Evolutionary conservation across 2,797 vertebrate species (phyloP), one percentile per base, ranked within the genome.

Genomic region (Hippocampus kuda): DNA sequence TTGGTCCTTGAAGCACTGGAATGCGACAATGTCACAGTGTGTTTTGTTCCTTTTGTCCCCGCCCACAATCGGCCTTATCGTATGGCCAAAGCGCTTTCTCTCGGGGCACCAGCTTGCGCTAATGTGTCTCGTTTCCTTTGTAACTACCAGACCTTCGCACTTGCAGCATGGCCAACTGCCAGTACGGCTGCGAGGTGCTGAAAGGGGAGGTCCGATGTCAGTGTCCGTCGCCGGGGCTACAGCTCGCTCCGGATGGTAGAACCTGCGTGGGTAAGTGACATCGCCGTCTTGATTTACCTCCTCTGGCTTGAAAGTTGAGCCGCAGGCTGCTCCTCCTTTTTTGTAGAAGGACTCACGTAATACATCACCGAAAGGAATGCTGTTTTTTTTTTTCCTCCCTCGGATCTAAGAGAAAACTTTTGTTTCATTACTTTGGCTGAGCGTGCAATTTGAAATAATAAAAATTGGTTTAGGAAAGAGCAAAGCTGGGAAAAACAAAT

Each of bases 161-260:
- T 0, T 99, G 97, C 78, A 92, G 92, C 9, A 93, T 97, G 95
- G 96, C 96, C 48, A 98, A 98, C 88, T 99, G 97, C 78, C 97
- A 99, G 86, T 98, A 99, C 6, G 97, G 96, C 82, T 99, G 97
- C 53, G 95, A 98, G 13, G 88, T 98, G 6, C 83, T 94, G 82
- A 98, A 98, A 85, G 97, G 96, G 66, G 94, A 98, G 63, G 89
- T 97, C 12, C 93, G 89, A 65, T 99, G 97, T 84, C 95, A 93
- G 76, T 99, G 97, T 77, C 97, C 97, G 2, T 95, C 97, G 1
- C 94, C 96, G 0, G 97, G 97, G 24, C 89, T 99, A 60, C 95
- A 95, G 87, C 91, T 99, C 42, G 95, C 93, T 70, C 88, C 93
- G 0, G 97, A 99, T 62, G 90, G 94, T 77, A 93, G 96, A 87